Evolutionary conservation across 2,888 invertebrate genomes (phyloP).

Genomic region (Ornithoptera alexandrae): DNA sequence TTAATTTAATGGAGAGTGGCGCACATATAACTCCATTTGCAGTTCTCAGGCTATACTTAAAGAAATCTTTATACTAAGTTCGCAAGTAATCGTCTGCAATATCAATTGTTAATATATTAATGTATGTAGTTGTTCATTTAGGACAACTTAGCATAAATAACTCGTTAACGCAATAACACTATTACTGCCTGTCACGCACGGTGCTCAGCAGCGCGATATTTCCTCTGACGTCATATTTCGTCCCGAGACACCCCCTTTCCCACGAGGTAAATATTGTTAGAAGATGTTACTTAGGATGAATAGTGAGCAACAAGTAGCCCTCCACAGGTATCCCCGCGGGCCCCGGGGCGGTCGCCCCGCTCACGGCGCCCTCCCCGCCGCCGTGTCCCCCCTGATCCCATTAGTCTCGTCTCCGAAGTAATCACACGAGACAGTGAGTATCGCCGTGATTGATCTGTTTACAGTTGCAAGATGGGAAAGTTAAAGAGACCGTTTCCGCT

Average conservation of each 20-base stretch:
- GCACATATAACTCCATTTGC: too few species aligned
- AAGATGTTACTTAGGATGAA: constrained; percentile 28
- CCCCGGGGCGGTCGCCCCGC: constrained; percentile 26
- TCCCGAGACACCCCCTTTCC: neutral
- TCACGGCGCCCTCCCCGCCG: constrained; percentile 31
- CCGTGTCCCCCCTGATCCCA: constrained; percentile 36
- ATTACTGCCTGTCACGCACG: too few species aligned
- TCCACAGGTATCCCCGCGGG: constrained; percentile 50
- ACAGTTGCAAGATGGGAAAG: constrained; percentile 27
- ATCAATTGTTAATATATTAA: too few species aligned
- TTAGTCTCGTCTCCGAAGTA: constrained; percentile 46
- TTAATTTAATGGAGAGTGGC: too few species aligned
- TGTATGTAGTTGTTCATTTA: too few species aligned
- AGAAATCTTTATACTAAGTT: too few species aligned
- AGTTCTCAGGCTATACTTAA: too few species aligned
- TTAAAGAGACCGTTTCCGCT: neutral
- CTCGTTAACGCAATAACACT: too few species aligned
- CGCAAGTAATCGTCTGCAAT: too few species aligned
- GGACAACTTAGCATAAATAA: too few species aligned
- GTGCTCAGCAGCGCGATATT: too few species aligned
- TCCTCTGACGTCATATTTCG: neutral
- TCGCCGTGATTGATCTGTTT: constrained; percentile 56
- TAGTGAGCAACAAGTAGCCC: constrained; percentile 41
- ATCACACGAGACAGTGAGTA: constrained; percentile 56
- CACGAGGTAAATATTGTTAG: constrained; percentile 19